Percentiles rank a stretch among this genome's conserved stretches.
Evolutionary conservation across 2,797 vertebrate species (phyloP).

Genomic region (Todus mexicanus): DNA sequence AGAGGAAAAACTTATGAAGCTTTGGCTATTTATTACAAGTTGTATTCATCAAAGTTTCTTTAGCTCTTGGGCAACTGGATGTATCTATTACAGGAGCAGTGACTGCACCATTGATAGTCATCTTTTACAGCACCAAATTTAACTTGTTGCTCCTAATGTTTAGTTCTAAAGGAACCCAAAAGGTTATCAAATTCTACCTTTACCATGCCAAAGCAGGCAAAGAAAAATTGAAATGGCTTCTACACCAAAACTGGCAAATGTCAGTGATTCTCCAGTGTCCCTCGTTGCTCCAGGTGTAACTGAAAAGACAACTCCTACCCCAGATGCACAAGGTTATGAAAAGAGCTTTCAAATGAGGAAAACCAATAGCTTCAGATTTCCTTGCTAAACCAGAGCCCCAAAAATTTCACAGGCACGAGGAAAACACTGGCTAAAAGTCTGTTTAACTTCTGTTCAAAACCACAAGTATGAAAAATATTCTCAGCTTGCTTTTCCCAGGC

Average conservation of each 20-base stretch:
- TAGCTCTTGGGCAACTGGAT: background rate
- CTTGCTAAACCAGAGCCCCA: background rate
- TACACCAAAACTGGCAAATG: background rate
- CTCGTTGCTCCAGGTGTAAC: background rate
- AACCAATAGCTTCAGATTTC: background rate
- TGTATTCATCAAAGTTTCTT: background rate
- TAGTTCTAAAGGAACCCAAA: background rate
- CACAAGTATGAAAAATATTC: slow-evolving; percentile 51
- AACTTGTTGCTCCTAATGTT: background rate
- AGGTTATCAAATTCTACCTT: background rate
- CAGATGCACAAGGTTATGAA: background rate
- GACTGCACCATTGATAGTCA: background rate
- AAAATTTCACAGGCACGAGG: background rate
- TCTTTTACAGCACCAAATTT: background rate
- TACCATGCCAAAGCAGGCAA: background rate
- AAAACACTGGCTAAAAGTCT: slow-evolving; percentile 16
- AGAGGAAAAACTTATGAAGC: background rate
- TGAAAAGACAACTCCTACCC: background rate
- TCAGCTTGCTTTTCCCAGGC: slow-evolving; percentile 35
- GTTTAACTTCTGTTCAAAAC: background rate
- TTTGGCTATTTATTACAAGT: background rate
- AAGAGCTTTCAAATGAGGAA: slow-evolving; percentile 8
- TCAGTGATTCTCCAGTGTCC: background rate
- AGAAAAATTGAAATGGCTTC: background rate
- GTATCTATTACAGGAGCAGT: background rate